Evolutionary conservation across 1,140 invertebrate genomes (phyloP), one percentile per base, ranked within the genome.

Genomic region (Dreissena polymorpha): DNA sequence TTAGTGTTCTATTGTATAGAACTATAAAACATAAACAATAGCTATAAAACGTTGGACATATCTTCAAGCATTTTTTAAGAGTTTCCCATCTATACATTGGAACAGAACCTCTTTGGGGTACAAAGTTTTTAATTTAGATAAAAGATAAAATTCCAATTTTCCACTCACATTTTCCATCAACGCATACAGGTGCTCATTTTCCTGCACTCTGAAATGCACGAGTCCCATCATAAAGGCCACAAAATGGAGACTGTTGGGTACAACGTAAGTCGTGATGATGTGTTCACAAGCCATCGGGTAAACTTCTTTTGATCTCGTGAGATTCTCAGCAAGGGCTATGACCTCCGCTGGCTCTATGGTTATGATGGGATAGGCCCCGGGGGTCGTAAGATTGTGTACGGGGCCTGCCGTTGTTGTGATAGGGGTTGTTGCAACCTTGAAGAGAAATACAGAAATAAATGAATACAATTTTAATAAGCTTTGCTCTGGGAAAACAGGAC

Each of bases 111-210:
- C 8, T 39, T 39, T 39, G 39, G 39, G 39, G 39, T 39, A 39
- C 39, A 2, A 39, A 39, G 39, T 39, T 39, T 39, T 39, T 39
- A 39, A 39, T 39, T 2, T 2, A 39, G 3, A 39, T 5, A 39
- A 39, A 39, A 39, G 2, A 39, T 39, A 5, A 5, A 39, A 8
- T 39, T 39, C 39, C 39, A 13, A 55, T 21, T 55, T 71, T 53
- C 0, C 12, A 51, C 93, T 93, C 86, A 97, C 96, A 87, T 96
- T 95, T 92, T 98, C 97, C 95, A 98, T 97, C n/a, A 98, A 93
- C 92, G 96, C 96, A 90, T 97, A 96, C 50, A 98, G 92, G 86
- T 97, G 96, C 90, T 98, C 97, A 90, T 97, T 97, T 91, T 97
- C 96, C 67, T 96, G 95, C 77, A 96, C 94, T 86, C 97, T 94